phyloP scores from a whole-genome alignment of 2,113 vertebrate genomes.

The Poeciliopsis retropinna region DNA sequence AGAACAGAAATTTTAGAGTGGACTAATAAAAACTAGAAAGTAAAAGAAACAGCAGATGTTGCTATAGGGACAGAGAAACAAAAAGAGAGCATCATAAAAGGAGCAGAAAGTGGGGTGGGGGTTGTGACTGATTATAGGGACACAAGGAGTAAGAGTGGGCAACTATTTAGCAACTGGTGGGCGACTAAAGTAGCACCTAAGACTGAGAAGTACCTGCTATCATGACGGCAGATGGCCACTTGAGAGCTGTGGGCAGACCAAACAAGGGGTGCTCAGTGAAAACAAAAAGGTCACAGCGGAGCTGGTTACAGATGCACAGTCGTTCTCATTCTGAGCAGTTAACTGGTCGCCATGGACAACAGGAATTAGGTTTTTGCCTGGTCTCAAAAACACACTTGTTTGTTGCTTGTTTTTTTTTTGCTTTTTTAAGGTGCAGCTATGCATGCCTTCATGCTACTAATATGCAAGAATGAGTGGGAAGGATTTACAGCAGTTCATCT shows the following conservation, averaged over 20 bases:
- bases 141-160: constrained; percentile 14
- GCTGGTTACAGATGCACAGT: constrained; percentile 22
- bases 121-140: constrained; percentile 23
- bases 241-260: constrained; percentile 45
- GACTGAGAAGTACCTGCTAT: constrained; percentile 54
- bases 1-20: not conserved
- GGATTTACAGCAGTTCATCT: constrained; percentile 20
- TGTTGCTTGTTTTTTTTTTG: not conserved
- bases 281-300: constrained; percentile 35
- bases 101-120: not conserved
- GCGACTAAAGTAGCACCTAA: constrained; percentile 10
- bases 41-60: constrained; percentile 30
- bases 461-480: not conserved
- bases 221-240: constrained; percentile 68
- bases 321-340: constrained; percentile 16
- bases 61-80: not conserved
- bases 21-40: not conserved
- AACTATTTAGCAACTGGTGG: constrained; percentile 16
- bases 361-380: not conserved
- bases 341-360: constrained; percentile 33
- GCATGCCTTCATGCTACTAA: constrained; percentile 1
- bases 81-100: constrained; percentile 11
- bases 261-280: constrained; percentile 13
- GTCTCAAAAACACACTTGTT: constrained; percentile 7
- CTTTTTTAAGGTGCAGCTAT: not conserved